Conservation (phyloP, 2,888 invertebrate genomes). For the Aphodius sticticus region DNA sequence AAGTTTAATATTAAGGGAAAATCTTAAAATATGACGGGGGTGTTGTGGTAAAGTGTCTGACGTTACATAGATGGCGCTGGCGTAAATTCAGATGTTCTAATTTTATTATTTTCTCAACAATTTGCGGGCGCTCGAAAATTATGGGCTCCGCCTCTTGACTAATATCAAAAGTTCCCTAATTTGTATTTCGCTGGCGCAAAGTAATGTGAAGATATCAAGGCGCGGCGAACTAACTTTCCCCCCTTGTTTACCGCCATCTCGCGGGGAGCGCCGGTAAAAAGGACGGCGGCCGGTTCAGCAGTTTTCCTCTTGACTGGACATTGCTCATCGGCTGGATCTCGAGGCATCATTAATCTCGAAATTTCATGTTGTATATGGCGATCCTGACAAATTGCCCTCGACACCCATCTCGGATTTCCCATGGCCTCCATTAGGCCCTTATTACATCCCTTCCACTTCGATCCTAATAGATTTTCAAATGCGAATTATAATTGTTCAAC, state of each 20-base stretch:
- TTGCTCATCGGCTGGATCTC: conserved; percentile 41
- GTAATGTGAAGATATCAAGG: conserved; percentile 41
- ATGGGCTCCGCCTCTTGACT: conserved; percentile 34
- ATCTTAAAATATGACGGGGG: conserved; percentile 41
- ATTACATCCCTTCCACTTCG: background rate
- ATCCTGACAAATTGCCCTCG: conserved; percentile 43
- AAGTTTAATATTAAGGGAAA: conserved; percentile 44
- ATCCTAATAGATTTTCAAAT: background rate
- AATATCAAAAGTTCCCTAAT: conserved; percentile 45
- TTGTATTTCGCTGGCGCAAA: conserved; percentile 41
- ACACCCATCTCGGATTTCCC: background rate
- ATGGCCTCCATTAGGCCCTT: background rate
- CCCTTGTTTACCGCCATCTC: conserved; percentile 37
- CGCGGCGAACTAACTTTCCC: conserved; percentile 39
- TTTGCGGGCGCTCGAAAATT: conserved; percentile 14
- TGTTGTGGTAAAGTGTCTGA: background rate
- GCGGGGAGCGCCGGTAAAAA: conserved; percentile 34
- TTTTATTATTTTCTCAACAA: conserved; percentile 27
- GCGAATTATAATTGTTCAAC: background rate
- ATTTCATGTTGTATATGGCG: conserved; percentile 42
- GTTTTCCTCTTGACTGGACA: conserved; percentile 41
- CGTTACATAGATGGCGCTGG: conserved; percentile 28
- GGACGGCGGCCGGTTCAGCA: conserved; percentile 38
- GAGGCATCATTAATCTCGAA: conserved; percentile 44
- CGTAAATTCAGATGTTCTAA: conserved; percentile 31